Percentiles rank a stretch among this genome's conserved stretches.
Evolutionary conservation across 2,113 vertebrate genomes (phyloP).

Genomic region (Vimba vimba): DNA sequence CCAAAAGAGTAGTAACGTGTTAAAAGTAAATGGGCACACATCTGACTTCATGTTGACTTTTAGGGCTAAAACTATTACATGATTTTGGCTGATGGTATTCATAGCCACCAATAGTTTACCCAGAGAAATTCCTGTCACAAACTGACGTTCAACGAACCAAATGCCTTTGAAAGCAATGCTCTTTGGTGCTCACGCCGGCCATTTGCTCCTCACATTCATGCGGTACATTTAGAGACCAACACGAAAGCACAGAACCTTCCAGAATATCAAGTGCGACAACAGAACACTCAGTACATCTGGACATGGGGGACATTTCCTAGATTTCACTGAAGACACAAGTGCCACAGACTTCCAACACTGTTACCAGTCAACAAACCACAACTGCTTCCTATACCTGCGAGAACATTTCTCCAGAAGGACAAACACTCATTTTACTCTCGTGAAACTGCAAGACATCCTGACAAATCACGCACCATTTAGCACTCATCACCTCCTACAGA

Average conservation of each 20-base stretch:
- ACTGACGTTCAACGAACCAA: neutral
- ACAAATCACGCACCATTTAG: conserved; percentile 44
- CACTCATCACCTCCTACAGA: conserved; percentile 40
- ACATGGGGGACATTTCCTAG: conserved; percentile 33
- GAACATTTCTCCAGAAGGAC: conserved; percentile 44
- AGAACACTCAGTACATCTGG: conserved; percentile 50
- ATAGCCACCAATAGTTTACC: neutral
- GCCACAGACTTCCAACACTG: conserved; percentile 34
- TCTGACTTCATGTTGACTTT: conserved; percentile 12
- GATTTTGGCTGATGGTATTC: neutral
- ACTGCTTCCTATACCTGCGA: conserved; percentile 34
- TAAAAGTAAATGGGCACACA: neutral
- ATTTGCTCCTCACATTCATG: conserved; percentile 57
- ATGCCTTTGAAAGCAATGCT: neutral
- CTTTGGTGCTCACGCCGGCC: conserved; percentile 10
- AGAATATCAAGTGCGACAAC: conserved; percentile 43
- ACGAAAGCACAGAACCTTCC: conserved; percentile 28
- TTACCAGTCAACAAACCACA: conserved; percentile 29
- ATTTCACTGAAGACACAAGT: conserved; percentile 43
- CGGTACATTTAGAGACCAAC: conserved; percentile 33
- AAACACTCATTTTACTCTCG: conserved; percentile 13
- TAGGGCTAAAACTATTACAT: neutral
- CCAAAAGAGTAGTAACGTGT: neutral
- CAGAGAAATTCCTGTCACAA: neutral
- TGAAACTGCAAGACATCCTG: conserved; percentile 34